Evolutionary conservation across 2,888 invertebrate genomes (phyloP), one percentile per base, ranked within the genome.

Genomic region (Cistogaster globosa): DNA sequence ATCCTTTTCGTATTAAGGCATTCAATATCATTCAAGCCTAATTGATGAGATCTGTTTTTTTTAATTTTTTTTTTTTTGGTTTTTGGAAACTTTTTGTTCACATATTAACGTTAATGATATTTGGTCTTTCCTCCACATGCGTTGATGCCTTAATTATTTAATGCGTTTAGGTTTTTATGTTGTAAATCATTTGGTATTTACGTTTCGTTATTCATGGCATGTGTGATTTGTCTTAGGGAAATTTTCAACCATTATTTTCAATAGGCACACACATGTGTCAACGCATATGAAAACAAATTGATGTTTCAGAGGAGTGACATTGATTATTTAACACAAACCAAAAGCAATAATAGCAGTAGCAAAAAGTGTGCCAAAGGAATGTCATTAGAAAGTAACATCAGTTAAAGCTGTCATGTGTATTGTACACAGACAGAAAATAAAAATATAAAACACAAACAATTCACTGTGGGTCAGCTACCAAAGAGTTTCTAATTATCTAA

Each of bases 91-190:
- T 57, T 57, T 11, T 26, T 16, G 16, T 16, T 48, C 45, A 48
- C 45, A n/a, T 22, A 58, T 20, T 22, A 36, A 57, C 45, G 63
- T 18, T 63, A 76, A 76, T 76, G 75, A 69, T 69, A 42, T 69
- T 68, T 48, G 51, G 18, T 48, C 36, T 58, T 57, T 16, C 45
- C 60, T 45, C n/a, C 68, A 68, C n/a, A 55, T 58, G 42, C 45
- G 75, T 57, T 75, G 45, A 81, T 55, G 57, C 55, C 63, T 82
- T 82, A 82, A 76, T 82, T 75, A 75, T 76, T 58, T 38, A 63
- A 57, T 38, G 22, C 45, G 18, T 81, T 26, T 53, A 6, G 55
- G 8, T 38, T 53, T 77, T 42, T n/a, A 22, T 6, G 5, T 48
- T 48, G 26, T 53, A 51, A 20, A 9, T 55, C 51, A 48, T 57